Conservation (phyloP, 2,888 invertebrate species). For the Cerastis rubricosa region DNA sequence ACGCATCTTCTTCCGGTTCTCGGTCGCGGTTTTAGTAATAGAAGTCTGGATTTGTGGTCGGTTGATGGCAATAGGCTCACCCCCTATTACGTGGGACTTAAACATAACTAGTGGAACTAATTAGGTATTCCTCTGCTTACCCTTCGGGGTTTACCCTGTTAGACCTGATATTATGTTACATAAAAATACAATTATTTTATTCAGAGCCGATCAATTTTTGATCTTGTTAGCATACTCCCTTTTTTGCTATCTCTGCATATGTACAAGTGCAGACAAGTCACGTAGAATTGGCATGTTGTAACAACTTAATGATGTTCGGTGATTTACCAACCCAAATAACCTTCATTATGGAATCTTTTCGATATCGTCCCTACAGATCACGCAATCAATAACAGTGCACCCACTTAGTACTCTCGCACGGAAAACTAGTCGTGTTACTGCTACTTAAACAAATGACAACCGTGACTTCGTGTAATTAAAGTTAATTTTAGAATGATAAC, state of each 20-base stretch:
- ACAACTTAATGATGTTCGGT: conserved; percentile 67
- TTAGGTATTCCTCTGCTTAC: too few species aligned
- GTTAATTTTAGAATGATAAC: conserved; percentile 27
- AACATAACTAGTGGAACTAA: too few species aligned
- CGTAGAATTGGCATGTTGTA: conserved; percentile 64
- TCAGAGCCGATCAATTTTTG: background rate
- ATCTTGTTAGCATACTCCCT: background rate
- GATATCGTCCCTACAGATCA: conserved; percentile 51
- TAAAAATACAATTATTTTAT: background rate
- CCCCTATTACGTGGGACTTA: too few species aligned
- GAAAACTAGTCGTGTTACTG: conserved; percentile 13
- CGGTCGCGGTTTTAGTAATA: too few species aligned
- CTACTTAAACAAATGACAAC: conserved; percentile 22
- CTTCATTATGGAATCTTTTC: conserved; percentile 58
- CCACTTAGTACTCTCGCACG: conserved; percentile 15
- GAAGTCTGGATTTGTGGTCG: too few species aligned
- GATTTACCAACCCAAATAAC: conserved; percentile 68
- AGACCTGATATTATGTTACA: too few species aligned
- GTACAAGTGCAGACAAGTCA: conserved; percentile 35
- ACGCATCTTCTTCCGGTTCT: too few species aligned
- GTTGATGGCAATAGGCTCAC: too few species aligned
- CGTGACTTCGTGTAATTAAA: conserved; percentile 20
- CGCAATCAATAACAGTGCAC: conserved; percentile 56
- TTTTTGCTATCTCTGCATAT: conserved; percentile 21
- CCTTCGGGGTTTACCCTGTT: too few species aligned